A percentile compares a stretch with the other conserved stretches of the same genome.
phyloP scores from a whole-genome alignment of 2,888 invertebrate genomes.

The Cosmia pyralina region DNA sequence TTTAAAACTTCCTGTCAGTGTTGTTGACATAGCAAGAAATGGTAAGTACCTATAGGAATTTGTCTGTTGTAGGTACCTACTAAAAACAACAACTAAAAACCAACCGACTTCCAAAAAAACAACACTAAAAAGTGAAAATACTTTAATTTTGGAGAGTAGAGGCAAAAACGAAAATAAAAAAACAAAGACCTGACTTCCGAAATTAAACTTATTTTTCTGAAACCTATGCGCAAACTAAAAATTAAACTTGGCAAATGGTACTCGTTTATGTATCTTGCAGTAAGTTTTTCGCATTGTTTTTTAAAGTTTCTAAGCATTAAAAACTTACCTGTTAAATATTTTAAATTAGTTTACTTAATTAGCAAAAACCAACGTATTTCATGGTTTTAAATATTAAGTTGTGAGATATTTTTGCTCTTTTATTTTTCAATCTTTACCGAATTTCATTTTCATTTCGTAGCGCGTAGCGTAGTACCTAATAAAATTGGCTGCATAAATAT shows the following conservation, averaged over 20 bases:
- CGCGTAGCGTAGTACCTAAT: conserved; percentile 9
- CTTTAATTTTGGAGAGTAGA: neutral
- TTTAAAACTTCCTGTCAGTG: neutral
- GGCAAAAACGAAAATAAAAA: neutral
- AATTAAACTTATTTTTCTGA: neutral
- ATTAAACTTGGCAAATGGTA: neutral
- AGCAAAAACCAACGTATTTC: neutral
- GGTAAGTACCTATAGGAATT: neutral
- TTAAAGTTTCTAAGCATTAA: neutral
- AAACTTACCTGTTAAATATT: neutral
- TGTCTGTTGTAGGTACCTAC: neutral
- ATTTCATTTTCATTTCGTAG: neutral
- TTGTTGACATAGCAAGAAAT: neutral
- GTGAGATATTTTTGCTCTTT: neutral
- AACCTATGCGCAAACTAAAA: neutral
- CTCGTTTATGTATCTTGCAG: neutral
- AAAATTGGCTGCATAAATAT: conserved; percentile 21
- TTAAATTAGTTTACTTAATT: neutral
- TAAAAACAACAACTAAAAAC: too few relatives aligned
- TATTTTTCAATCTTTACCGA: neutral
- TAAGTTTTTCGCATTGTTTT: conserved; percentile 6
- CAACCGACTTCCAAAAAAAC: neutral
- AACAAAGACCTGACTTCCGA: neutral
- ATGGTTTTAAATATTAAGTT: neutral
- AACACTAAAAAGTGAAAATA: neutral